These are phyloP conservation scores for Trachymyrmex septentrionalis DNA, from an alignment of 1,140 invertebrate genomes.

Conservation along the genomic window DNA sequence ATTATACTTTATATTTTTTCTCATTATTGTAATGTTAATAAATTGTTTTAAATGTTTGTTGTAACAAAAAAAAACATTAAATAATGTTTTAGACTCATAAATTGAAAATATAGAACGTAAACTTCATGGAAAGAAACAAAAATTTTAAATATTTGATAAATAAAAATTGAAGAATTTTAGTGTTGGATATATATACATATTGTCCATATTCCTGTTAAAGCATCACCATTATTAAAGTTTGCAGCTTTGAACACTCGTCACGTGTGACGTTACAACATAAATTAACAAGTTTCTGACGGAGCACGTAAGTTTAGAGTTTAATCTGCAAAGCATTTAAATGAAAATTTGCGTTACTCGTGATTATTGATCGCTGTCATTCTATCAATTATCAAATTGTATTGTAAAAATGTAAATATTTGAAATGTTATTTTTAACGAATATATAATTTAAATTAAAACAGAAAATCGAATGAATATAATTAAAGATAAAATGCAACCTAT, in stretches of 20 bases:
- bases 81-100: neutral
- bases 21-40: neutral
- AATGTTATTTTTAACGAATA: neutral
- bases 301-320: conserved; percentile 54
- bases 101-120: neutral
- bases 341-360: conserved; percentile 48
- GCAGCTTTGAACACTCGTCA: neutral
- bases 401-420: neutral
- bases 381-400: neutral
- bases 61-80: neutral
- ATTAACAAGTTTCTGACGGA: conserved; percentile 67
- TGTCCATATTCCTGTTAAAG: neutral
- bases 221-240: conserved; percentile 11
- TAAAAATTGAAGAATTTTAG: neutral
- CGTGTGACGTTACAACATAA: conserved; percentile 47
- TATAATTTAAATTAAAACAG: neutral
- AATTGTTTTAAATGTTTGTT: neutral
- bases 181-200: neutral
- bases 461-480: neutral
- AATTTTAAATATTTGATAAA: neutral
- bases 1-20: neutral
- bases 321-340: conserved; percentile 57
- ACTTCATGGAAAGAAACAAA: neutral
- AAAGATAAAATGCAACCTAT: neutral
- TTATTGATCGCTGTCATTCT: neutral